These are phyloP conservation scores for Cercopithecus neglectus DNA, from an alignment of 2,797 vertebrate species.

Conservation along the genomic window DNA sequence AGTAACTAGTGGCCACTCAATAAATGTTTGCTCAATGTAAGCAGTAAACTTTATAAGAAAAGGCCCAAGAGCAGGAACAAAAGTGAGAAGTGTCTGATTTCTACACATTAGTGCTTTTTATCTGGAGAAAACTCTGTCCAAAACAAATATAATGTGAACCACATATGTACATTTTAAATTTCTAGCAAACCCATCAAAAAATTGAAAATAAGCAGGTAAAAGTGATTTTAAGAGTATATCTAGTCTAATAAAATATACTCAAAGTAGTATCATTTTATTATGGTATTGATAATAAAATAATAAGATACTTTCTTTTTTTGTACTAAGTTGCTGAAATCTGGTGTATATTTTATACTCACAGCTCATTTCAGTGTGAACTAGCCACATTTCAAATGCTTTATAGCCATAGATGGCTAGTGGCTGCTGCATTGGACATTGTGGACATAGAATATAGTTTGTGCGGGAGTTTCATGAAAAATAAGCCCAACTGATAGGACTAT, in stretches of 20 bases:
- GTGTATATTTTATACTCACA: background rate
- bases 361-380: background rate
- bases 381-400: background rate
- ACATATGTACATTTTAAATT: background rate
- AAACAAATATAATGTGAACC: background rate
- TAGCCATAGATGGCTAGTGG: background rate
- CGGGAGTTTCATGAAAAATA: background rate
- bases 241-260: background rate
- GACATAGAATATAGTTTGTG: background rate
- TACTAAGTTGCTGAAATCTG: background rate
- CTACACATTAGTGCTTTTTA: background rate
- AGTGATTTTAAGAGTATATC: background rate
- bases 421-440: fast-evolving
- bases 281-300: background rate
- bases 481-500: background rate
- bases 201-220: background rate
- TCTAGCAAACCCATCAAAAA: background rate
- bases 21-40: background rate
- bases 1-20: background rate
- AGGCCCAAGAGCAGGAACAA: background rate
- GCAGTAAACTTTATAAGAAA: background rate
- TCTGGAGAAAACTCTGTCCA: background rate
- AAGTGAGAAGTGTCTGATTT: background rate
- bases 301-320: background rate
- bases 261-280: background rate